Percentiles rank a stretch among this genome's conserved stretches.
phyloP scores from a whole-genome alignment of 2,888 invertebrate genomes.

The Galerucella pusilla region DNA sequence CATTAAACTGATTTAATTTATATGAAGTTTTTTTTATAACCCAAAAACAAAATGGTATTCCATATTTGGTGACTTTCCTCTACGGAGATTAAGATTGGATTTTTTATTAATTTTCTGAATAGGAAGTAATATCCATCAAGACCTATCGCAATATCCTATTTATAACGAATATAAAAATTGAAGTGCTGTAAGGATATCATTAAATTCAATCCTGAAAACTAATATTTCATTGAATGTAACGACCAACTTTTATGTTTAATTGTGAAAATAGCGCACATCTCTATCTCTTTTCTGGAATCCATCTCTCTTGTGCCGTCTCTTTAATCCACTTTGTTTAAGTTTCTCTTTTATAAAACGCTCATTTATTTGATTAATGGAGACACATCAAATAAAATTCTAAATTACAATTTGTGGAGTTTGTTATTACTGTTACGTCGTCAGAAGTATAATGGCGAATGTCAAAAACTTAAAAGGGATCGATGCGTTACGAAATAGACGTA shows the following conservation, averaged over 20 bases:
- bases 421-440: slow-evolving; percentile 33
- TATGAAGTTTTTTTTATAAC: too few relatives aligned
- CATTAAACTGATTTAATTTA: too few relatives aligned
- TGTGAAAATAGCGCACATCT: slow-evolving; percentile 16
- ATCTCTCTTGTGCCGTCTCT: slow-evolving; percentile 15
- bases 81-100: too few relatives aligned
- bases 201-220: slow-evolving; percentile 20
- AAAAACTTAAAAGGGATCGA: slow-evolving; percentile 6
- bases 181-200: neutral
- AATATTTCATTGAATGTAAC: slow-evolving; percentile 21
- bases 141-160: neutral
- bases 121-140: too few relatives aligned
- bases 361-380: slow-evolving; percentile 37
- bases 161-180: neutral
- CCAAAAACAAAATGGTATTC: too few relatives aligned
- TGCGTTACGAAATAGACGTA: neutral
- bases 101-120: too few relatives aligned
- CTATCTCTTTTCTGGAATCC: slow-evolving; percentile 15
- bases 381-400: slow-evolving; percentile 40
- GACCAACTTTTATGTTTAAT: slow-evolving; percentile 20
- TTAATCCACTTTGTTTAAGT: slow-evolving; percentile 34
- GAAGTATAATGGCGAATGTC: slow-evolving; percentile 13
- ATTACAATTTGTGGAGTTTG: slow-evolving; percentile 37
- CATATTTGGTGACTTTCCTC: too few relatives aligned
- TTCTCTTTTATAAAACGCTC: slow-evolving; percentile 33